phyloP scores from a whole-genome alignment of 2,113 vertebrate genomes.

The Archilochus colubris region DNA sequence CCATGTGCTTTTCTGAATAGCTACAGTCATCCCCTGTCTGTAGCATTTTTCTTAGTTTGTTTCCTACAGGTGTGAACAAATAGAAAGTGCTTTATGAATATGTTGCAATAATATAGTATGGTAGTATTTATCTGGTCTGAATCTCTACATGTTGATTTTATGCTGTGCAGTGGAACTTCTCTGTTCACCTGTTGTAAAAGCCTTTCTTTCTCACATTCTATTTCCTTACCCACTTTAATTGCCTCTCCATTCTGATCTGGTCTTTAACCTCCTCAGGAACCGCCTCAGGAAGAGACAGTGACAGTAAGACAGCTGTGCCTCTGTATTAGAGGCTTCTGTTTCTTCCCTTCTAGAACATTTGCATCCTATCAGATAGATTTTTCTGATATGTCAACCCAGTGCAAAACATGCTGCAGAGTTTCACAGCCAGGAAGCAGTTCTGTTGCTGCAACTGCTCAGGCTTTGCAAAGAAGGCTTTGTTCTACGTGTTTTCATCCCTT shows the following conservation, averaged over 20 bases:
- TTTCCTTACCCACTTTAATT: not conserved
- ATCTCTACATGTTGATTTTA: not conserved
- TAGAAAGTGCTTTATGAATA: not conserved
- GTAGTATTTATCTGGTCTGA: not conserved
- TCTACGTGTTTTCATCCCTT: constrained; percentile 23
- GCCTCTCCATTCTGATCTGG: not conserved
- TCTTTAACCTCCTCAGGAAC: not conserved
- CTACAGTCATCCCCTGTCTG: not conserved
- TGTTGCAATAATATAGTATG: not conserved
- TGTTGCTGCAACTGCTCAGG: constrained; percentile 26
- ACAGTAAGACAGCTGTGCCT: not conserved
- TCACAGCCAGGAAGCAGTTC: not conserved
- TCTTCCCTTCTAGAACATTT: not conserved
- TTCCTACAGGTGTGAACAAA: not conserved
- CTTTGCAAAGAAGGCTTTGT: constrained; percentile 54
- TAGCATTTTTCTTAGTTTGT: not conserved
- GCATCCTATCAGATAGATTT: not conserved
- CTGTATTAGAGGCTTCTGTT: not conserved
- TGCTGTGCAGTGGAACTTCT: not conserved
- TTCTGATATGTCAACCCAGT: not conserved
- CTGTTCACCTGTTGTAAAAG: not conserved
- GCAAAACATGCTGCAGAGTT: not conserved
- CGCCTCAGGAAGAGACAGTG: not conserved
- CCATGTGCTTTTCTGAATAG: not conserved
- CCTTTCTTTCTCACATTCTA: not conserved